Evolutionary conservation across 1,140 invertebrate genomes (phyloP), one percentile per base, ranked within the genome.

Genomic region (Dryas iulia): DNA sequence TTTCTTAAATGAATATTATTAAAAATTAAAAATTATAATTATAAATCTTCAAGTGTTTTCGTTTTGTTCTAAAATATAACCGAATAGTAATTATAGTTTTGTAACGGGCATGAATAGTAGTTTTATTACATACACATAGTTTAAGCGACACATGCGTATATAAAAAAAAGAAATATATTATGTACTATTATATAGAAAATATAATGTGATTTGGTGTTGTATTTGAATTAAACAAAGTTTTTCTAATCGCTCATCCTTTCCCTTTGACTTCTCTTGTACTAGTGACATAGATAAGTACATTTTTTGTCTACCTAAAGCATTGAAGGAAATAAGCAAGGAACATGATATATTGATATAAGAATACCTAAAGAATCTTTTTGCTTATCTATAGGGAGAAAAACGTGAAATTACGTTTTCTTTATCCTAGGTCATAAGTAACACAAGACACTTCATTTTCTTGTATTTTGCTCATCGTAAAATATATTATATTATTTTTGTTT

Each of bases 201-300:
- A 90, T 89, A 89, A 89, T 90, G 88, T 90, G 88, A 90, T 90
- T 89, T 86, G 88, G 81, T 90, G 88, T 89, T 90, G 88, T 90
- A 90, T 88, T 87, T 88, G 88, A 90, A 90, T 90, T 89, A 90
- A 90, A 90, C 66, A 81, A 90, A 69, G 87, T 90, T 87, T 90
- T 90, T 89, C 66, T 89, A 89, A 85, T 86, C 80, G 72, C 64
- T 63, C 59, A 76, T 84, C 88, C 86, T 89, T 87, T 86, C 84
- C 88, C 86, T 86, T 83, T 64, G 14, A 18, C 14, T 47, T 18
- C 18, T 47, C 39, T 47, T n/a, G n/a, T 21, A 64, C 24, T 56
- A 39, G 35, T 47, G n/a, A n/a, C n/a, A n/a, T n/a, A n/a, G n/a
- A n/a, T n/a, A n/a, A n/a, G n/a, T n/a, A n/a, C n/a, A n/a, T n/a